Evolutionary conservation across 2,797 vertebrate species (phyloP).

Genomic region (Tenualosa thibaudeaui): DNA sequence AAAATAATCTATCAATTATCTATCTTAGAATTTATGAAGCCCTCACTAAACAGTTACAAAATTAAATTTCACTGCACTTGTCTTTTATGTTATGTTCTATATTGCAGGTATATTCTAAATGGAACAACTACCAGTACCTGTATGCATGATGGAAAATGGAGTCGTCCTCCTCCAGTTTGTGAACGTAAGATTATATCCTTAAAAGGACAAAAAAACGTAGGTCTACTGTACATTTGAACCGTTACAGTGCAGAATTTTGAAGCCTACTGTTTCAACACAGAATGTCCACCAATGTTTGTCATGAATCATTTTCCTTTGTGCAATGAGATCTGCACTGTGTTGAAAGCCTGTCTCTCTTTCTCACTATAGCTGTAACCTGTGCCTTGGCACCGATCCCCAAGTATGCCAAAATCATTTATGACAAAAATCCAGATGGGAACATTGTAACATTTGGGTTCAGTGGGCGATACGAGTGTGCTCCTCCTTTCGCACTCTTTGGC

Average conservation of each 20-base stretch:
- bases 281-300: too few species aligned
- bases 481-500: slow-evolving; percentile 75
- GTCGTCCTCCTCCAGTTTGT: slow-evolving; percentile 71
- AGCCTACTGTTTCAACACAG: neutral
- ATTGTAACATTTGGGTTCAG: slow-evolving; percentile 58
- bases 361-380: slow-evolving; percentile 77
- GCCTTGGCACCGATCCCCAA: slow-evolving; percentile 69
- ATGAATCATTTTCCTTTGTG: too few species aligned
- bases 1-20: too few species aligned
- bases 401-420: slow-evolving; percentile 71
- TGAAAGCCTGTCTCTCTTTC: neutral
- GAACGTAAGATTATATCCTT: slow-evolving; percentile 70
- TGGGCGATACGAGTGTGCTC: slow-evolving; percentile 77
- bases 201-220: too few species aligned
- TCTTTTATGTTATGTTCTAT: slow-evolving; percentile 8
- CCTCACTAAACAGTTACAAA: too few species aligned
- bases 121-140: slow-evolving; percentile 79
- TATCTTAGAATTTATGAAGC: too few species aligned
- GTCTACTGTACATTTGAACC: too few species aligned
- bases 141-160: slow-evolving; percentile 82
- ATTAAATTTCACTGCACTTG: neutral
- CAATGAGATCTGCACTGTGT: too few species aligned
- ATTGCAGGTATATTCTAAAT: slow-evolving; percentile 77
- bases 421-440: slow-evolving; percentile 53
- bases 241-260: neutral